A percentile compares a stretch with the other conserved stretches of the same genome.
Evolutionary conservation across 2,113 vertebrate species (phyloP).

Genomic region (Nestor notabilis): DNA sequence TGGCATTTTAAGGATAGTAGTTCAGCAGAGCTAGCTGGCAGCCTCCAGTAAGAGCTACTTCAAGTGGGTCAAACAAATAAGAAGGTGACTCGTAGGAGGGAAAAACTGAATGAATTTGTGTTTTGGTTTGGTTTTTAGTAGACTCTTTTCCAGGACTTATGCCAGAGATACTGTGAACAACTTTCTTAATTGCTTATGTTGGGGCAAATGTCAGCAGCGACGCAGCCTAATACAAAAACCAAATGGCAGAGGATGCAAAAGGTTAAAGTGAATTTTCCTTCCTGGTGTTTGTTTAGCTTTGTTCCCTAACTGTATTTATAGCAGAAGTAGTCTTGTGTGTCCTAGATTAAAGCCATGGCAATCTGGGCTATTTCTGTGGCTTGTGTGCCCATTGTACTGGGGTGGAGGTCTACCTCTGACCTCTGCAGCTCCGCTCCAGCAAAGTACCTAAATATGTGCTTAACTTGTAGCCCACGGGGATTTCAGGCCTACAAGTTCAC

Average conservation of each 20-base stretch:
- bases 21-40: background rate
- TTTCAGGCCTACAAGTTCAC: background rate
- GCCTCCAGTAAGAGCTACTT: background rate
- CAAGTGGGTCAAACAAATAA: background rate
- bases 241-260: background rate
- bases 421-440: background rate
- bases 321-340: background rate
- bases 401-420: background rate
- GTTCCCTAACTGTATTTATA: background rate
- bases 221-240: background rate
- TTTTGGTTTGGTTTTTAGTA: background rate
- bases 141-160: background rate
- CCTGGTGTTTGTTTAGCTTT: constrained; percentile 37
- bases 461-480: background rate
- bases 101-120: background rate
- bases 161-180: background rate
- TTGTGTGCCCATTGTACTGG: background rate
- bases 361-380: background rate
- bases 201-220: background rate
- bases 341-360: background rate
- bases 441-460: background rate
- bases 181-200: background rate
- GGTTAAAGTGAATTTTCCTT: constrained; percentile 16
- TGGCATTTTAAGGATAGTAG: background rate
- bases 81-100: background rate